These are phyloP conservation scores for Babylonia areolata DNA, from an alignment of 1,140 invertebrate species.

Conservation along the genomic window DNA sequence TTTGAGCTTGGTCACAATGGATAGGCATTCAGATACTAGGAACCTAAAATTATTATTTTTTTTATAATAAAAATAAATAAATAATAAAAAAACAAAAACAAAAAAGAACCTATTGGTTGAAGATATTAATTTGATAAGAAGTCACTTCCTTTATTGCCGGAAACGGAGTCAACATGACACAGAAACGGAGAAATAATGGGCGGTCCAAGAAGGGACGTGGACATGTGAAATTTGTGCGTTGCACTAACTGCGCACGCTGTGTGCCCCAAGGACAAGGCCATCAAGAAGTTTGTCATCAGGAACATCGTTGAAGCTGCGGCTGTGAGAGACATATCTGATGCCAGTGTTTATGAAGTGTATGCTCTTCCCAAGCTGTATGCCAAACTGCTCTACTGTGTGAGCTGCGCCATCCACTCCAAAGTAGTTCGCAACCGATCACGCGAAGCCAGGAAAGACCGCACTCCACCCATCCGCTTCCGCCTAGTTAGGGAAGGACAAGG, in stretches of 20 bases:
- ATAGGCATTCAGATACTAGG: too few relatives aligned
- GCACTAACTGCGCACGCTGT: conserved; percentile 99
- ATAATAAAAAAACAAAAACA: too few relatives aligned
- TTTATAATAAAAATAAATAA: too few relatives aligned
- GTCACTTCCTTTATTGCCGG: too few relatives aligned
- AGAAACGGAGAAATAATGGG: conserved; percentile 98
- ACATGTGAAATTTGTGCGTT: conserved; percentile 97
- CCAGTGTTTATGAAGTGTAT: conserved; percentile 89
- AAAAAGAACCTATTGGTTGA: too few relatives aligned
- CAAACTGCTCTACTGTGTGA: conserved; percentile 99
- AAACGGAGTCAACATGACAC: too few relatives aligned
- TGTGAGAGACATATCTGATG: too few relatives aligned
- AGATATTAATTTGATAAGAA: too few relatives aligned
- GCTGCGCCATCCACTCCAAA: conserved; percentile 99
- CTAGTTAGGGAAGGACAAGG: conserved; percentile 69
- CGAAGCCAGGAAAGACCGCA: conserved; percentile 95
- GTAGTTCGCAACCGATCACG: conserved; percentile 98
- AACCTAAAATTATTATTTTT: too few relatives aligned
- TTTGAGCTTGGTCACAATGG: too few relatives aligned
- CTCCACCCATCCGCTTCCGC: conserved; percentile 86
- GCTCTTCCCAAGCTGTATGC: conserved; percentile 98
- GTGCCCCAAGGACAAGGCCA: conserved; percentile 99
- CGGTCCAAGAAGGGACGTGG: conserved; percentile 99
- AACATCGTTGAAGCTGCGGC: too few relatives aligned
- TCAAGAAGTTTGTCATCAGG: too few relatives aligned